phyloP scores from a whole-genome alignment of 2,113 vertebrate species.

The Butastur rufipennis region DNA sequence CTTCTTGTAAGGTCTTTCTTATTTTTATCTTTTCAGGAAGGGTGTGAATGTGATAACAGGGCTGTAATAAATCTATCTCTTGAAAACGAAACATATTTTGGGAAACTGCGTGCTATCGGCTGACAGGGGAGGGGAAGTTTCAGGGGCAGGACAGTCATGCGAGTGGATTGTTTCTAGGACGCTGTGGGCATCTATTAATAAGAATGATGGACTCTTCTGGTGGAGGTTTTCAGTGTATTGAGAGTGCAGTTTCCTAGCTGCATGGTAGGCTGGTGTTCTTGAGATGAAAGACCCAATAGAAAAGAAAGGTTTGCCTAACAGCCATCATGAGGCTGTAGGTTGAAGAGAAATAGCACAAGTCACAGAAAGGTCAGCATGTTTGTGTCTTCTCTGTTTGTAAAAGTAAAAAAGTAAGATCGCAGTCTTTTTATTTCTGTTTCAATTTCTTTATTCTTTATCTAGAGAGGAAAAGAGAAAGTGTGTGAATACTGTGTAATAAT shows the following conservation, averaged over 20 bases:
- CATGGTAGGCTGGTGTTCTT: background rate
- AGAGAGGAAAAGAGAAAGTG: background rate
- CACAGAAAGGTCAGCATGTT: background rate
- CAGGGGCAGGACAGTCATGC: background rate
- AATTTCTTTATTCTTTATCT: background rate
- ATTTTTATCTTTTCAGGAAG: constrained; percentile 74
- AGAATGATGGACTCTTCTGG: background rate
- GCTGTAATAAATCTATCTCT: constrained; percentile 68
- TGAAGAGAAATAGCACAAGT: background rate
- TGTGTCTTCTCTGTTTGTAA: background rate
- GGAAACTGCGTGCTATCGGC: background rate
- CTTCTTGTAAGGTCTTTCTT: constrained; percentile 79
- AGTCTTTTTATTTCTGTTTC: background rate
- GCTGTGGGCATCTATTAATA: background rate
- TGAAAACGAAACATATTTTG: constrained; percentile 43
- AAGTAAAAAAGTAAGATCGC: background rate
- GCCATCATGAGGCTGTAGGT: background rate
- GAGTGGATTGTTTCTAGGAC: background rate
- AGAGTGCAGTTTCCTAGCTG: background rate
- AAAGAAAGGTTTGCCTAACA: background rate
- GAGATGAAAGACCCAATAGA: background rate
- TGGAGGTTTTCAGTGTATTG: background rate
- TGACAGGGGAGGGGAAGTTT: background rate
- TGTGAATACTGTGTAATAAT: background rate
- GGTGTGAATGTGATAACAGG: constrained; percentile 60